These are phyloP conservation scores for Aproaerema taeniolella DNA, from an alignment of 2,888 invertebrate species.

Conservation along the genomic window DNA sequence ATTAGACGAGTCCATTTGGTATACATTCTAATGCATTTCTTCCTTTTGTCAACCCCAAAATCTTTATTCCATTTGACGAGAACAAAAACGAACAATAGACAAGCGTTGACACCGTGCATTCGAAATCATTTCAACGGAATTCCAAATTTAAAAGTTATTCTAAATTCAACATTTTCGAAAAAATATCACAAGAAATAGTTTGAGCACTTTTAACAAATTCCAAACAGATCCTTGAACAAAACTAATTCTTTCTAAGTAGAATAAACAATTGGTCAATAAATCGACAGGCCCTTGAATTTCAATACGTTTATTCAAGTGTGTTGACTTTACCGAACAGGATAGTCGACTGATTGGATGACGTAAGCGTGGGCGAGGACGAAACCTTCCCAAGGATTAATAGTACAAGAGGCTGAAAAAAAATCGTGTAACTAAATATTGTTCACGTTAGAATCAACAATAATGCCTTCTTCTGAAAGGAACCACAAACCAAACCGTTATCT, in stretches of 20 bases:
- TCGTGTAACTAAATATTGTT: conserved; percentile 3
- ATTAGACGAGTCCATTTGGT: conserved; percentile 59
- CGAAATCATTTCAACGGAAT: conserved; percentile 7
- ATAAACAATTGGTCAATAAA: conserved; percentile 39
- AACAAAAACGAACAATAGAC: conserved; percentile 17
- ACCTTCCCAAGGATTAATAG: background rate
- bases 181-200: conserved; percentile 4
- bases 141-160: background rate
- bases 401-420: no score
- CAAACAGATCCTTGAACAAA: conserved; percentile 32
- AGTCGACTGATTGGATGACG: conserved; percentile 31
- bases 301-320: conserved; percentile 38
- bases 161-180: conserved; percentile 6
- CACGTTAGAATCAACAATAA: no score
- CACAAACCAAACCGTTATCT: no score
- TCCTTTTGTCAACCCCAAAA: conserved; percentile 33
- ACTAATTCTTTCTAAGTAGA: conserved; percentile 34
- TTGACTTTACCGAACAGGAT: conserved; percentile 28
- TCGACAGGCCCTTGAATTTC: conserved; percentile 50
- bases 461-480: no score
- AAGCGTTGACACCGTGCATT: conserved; percentile 18
- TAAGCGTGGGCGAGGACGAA: conserved; percentile 28
- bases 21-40: conserved; percentile 36
- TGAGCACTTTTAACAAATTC: conserved; percentile 27
- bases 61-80: conserved; percentile 33